These are phyloP conservation scores for Todiramphus saurophagus DNA, from an alignment of 2,113 vertebrate genomes.

Conservation along the genomic window DNA sequence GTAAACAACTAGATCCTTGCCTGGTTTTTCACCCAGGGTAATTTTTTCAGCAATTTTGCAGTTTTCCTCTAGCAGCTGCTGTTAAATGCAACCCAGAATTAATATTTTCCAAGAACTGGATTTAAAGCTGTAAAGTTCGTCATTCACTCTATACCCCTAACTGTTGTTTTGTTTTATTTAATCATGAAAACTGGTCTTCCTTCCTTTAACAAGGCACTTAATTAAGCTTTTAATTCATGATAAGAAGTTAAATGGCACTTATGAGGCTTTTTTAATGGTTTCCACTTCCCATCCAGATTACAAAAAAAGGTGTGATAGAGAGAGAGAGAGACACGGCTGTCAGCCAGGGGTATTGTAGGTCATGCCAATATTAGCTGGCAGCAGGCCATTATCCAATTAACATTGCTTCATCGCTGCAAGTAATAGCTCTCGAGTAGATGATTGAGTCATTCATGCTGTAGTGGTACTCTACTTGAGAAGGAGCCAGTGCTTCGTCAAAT, in stretches of 20 bases:
- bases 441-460: constrained; percentile 77
- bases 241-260: constrained; percentile 78
- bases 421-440: constrained; percentile 76
- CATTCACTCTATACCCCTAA: constrained; percentile 68
- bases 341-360: constrained; percentile 76
- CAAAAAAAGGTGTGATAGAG: constrained; percentile 68
- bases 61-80: constrained; percentile 4
- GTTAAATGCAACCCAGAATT: constrained; percentile 44
- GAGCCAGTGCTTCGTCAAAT: constrained; percentile 64
- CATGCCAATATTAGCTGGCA: constrained; percentile 81
- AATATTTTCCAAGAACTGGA: constrained; percentile 41
- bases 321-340: constrained; percentile 63
- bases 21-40: neutral
- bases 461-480: constrained; percentile 71
- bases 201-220: constrained; percentile 73
- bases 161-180: constrained; percentile 80
- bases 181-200: constrained; percentile 70
- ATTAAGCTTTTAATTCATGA: constrained; percentile 81
- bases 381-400: constrained; percentile 84
- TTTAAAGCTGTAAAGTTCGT: constrained; percentile 62
- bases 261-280: constrained; percentile 68
- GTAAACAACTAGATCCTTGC: neutral
- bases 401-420: constrained; percentile 78
- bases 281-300: constrained; percentile 74
- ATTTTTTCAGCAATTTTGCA: neutral